Evolutionary conservation across 1,140 invertebrate species (phyloP), one percentile per base, ranked within the genome.

Genomic region (Lepidurus couesii): DNA sequence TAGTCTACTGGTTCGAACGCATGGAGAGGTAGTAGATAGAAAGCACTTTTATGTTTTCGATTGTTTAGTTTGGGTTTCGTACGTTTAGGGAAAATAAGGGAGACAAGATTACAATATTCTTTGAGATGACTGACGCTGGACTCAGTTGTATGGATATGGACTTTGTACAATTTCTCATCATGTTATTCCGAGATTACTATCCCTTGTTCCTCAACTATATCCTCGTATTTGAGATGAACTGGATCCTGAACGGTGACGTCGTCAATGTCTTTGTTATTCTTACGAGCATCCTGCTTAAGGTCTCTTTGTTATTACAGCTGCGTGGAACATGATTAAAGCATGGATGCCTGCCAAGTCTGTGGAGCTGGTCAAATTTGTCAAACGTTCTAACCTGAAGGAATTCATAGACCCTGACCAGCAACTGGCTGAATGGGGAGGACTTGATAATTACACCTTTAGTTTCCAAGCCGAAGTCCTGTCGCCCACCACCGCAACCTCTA

Each of bases 181-280:
- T 89, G 43, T 87, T 95, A 42, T 95, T 96, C 83, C 96, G 97
- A 85, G 86, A 87, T 44, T 96, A 97, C 84, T 98, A 97, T 86
- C 96, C 96, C 10, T 92, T 90, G 86, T 91, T 93, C 84, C 85
- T 95, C 79, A 97, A 95, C 84, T 95, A 95, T 83, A 95, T 98
- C 80, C 87, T 98, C 65, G 92, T 98, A 77, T 95, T 90, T 86
- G 95, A 98, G 84, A 94, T 98, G 92, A 93, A 95, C 6, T 98
- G 96, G 95, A 90, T 97, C 9, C 86, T 98, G 77, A 96, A 92
- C 84, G 91, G 92, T 93, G 43, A 26, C 24, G 16, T 21, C 13
- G 24, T 26, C 42, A 75, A 80, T 44, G 8, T 43, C 73, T 77
- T 53, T 42, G 10, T 13, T 76, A 42, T 79, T n/a, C 11, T 21